Base-by-base conservation (phyloP, 2,797 vertebrate species). In the Labroides dimidiatus region DNA sequence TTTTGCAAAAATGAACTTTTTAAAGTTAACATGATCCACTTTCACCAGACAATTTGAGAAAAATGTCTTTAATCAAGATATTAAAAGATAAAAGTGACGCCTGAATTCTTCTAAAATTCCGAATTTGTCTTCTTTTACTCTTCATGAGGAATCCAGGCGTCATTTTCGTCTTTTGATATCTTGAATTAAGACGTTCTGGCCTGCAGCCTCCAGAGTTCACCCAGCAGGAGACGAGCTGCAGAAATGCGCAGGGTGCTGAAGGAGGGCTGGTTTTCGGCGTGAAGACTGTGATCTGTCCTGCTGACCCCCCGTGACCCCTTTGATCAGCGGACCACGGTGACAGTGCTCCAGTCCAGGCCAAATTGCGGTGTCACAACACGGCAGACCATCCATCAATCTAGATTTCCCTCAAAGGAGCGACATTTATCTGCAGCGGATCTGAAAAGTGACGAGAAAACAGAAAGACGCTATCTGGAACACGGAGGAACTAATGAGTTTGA, bases 141-240 rank as follows among this genome's bases (percentile, higher is more conserved):
- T n/a, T n/a, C n/a, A n/a, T n/a, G n/a, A n/a, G n/a, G n/a, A n/a
- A n/a, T n/a, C n/a, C n/a, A n/a, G n/a, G n/a, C n/a, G n/a, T n/a
- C n/a, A n/a, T n/a, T n/a, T n/a, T n/a, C n/a, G n/a, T n/a, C n/a
- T n/a, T n/a, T n/a, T n/a, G n/a, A n/a, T 27, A 27, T 8, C 8
- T 33, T 33, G 30, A 8, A 33, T 4, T 33, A 9, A 33, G 7
- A 33, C 30, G 30, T 33, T 33, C 30, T 33, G 30, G 30, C 8
- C 30, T 33, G 30, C 30, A 33, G 55, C 45, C 59, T 73, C 57
- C 39, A 24, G 55, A 68, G 69, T 56, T 75, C 62, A 69, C 64
- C 10, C 73, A 0, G 52, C 72, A 20, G 74, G 54, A 63, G 74
- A 67, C 12, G 2, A 71, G 75, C 54, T 27, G 72, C 39, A 65